Conservation (phyloP, 2,888 invertebrate genomes). For the Bombyx huttoni region DNA sequence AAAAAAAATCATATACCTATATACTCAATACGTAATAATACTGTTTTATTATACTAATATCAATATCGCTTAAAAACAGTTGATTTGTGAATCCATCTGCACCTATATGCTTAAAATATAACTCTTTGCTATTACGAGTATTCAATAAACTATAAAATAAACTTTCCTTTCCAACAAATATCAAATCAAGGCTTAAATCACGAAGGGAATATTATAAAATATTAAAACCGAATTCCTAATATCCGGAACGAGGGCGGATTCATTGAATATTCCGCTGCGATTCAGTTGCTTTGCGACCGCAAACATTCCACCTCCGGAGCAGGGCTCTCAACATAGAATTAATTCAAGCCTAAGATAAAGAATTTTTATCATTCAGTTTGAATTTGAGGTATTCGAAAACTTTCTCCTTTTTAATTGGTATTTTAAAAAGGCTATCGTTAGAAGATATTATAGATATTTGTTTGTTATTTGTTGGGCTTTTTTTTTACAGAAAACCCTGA, state of each 20-base stretch:
- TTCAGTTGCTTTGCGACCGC: slow-evolving; percentile 9
- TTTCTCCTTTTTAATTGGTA: not conserved
- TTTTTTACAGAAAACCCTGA: not conserved
- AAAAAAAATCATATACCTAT: too few relatives aligned
- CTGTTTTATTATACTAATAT: too few relatives aligned
- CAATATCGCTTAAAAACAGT: too few relatives aligned
- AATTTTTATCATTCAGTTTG: slow-evolving; percentile 13
- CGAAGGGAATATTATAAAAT: slow-evolving; percentile 9
- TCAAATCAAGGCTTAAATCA: slow-evolving; percentile 11
- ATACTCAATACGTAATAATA: too few relatives aligned
- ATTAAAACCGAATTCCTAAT: slow-evolving; percentile 12
- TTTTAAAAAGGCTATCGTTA: too few relatives aligned
- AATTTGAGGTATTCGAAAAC: slow-evolving; percentile 1
- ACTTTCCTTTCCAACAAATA: not conserved
- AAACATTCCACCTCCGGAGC: slow-evolving; percentile 13
- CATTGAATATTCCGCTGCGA: slow-evolving; percentile 14
- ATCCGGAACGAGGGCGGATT: slow-evolving; percentile 12
- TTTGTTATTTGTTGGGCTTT: too few relatives aligned
- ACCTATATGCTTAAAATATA: too few relatives aligned
- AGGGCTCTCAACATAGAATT: slow-evolving; percentile 14
- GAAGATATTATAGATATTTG: too few relatives aligned
- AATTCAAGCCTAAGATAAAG: slow-evolving; percentile 14
- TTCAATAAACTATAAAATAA: not conserved
- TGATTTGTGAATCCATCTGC: too few relatives aligned
- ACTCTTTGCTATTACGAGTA: too few relatives aligned